These are phyloP conservation scores for Rhagonycha fulva DNA, from an alignment of 2,888 invertebrate genomes.

Conservation along the genomic window DNA sequence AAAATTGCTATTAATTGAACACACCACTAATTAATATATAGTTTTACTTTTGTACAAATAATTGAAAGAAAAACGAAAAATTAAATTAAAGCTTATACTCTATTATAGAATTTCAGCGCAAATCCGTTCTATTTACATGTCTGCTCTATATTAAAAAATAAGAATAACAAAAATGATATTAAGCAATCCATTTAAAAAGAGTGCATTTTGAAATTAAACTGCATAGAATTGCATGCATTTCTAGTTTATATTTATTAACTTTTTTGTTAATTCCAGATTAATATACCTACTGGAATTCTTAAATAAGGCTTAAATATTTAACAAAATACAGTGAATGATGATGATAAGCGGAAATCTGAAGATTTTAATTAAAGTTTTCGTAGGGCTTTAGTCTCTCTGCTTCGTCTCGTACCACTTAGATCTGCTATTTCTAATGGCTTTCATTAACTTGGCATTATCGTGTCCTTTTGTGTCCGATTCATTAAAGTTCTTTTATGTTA, in stretches of 20 bases:
- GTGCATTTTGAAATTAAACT: background rate
- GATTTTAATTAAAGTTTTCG: constrained; percentile 26
- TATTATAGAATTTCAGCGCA: background rate
- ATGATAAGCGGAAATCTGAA: constrained; percentile 21
- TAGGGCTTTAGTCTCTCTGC: constrained; percentile 4
- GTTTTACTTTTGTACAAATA: background rate
- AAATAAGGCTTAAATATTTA: constrained; percentile 7
- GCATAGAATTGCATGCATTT: background rate
- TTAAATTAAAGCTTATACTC: background rate
- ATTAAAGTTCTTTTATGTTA: constrained; percentile 31
- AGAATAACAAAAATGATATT: background rate
- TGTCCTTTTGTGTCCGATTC: constrained; percentile 32
- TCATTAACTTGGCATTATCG: constrained; percentile 34
- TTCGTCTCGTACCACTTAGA: constrained; percentile 19
- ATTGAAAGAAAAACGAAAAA: background rate
- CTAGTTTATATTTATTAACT: background rate
- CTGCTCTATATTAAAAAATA: background rate
- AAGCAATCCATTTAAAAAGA: background rate
- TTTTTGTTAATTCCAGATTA: background rate
- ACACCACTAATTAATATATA: background rate
- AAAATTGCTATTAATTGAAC: background rate
- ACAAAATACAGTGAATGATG: constrained; percentile 19
- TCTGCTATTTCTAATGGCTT: constrained; percentile 28
- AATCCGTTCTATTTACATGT: background rate
- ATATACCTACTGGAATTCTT: background rate